These are phyloP conservation scores for Alcedo atthis DNA, from an alignment of 2,797 vertebrate species.

Conservation along the genomic window DNA sequence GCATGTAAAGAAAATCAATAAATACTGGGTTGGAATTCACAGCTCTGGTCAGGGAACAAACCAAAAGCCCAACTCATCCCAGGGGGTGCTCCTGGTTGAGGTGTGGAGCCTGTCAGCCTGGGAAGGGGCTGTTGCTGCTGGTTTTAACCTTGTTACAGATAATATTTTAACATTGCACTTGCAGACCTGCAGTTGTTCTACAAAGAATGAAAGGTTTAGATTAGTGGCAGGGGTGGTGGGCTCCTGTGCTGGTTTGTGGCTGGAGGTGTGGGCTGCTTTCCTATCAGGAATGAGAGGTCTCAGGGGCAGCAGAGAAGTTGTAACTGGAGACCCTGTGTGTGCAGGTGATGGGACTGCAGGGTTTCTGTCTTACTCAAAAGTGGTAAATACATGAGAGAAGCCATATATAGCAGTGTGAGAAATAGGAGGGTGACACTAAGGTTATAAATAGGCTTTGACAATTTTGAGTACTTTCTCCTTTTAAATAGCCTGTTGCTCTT, in stretches of 20 bases:
- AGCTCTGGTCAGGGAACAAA: not conserved
- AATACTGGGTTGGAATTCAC: not conserved
- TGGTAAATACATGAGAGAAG: not conserved
- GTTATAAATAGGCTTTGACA: constrained; percentile 13
- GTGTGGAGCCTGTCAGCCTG: not conserved
- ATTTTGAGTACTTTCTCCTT: constrained; percentile 8
- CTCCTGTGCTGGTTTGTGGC: not conserved
- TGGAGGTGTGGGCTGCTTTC: not conserved
- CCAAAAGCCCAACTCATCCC: not conserved
- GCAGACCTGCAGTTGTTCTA: not conserved
- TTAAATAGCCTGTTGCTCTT: not conserved
- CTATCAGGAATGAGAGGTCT: not conserved
- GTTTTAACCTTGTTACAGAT: not conserved
- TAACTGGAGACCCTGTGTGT: not conserved
- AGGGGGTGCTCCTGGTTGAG: not conserved
- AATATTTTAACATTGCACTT: not conserved
- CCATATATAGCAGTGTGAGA: not conserved
- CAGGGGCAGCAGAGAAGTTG: not conserved
- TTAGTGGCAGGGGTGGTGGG: accelerated
- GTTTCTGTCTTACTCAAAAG: not conserved
- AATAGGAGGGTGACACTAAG: not conserved
- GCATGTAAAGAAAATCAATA: not conserved
- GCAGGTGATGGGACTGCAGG: not conserved
- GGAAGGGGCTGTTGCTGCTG: accelerated
- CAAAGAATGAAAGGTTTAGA: not conserved